These are phyloP conservation scores for Varanus komodoensis DNA, from an alignment of 2,113 vertebrate species.

Conservation along the genomic window DNA sequence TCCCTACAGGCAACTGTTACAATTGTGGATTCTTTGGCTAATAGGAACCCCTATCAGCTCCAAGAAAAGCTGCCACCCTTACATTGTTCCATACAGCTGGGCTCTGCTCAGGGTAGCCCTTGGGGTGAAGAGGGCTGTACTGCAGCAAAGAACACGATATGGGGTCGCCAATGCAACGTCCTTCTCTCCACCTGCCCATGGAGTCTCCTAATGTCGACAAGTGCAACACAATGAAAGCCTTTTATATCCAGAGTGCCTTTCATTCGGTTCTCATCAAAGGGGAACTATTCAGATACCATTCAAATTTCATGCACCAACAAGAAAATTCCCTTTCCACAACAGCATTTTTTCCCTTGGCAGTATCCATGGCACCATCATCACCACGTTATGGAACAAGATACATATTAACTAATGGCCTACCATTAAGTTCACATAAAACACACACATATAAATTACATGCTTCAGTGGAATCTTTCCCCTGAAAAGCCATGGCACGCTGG, in stretches of 20 bases:
- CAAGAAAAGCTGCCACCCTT: not conserved
- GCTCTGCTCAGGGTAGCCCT: not conserved
- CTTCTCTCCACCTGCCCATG: not conserved
- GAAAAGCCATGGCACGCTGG: not conserved
- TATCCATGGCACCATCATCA: not conserved
- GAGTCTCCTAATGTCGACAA: not conserved
- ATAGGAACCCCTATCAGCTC: not conserved
- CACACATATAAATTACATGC: constrained; percentile 42
- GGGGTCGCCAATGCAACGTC: no score
- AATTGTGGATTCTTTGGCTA: not conserved
- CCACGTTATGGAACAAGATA: not conserved
- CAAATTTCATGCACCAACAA: not conserved
- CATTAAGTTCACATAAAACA: constrained; percentile 21
- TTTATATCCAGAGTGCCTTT: not conserved
- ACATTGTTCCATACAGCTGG: not conserved
- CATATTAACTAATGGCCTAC: not conserved
- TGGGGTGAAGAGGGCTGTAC: not conserved
- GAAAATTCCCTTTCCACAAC: not conserved
- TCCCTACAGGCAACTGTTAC: not conserved
- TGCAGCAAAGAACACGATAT: not conserved
- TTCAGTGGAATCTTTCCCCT: constrained; percentile 43
- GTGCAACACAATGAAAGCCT: not conserved
- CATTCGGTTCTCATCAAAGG: not conserved
- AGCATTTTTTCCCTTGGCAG: not conserved
- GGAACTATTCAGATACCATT: not conserved